These are phyloP conservation scores for Laticauda colubrina DNA, from an alignment of 2,113 vertebrate genomes.

Conservation along the genomic window DNA sequence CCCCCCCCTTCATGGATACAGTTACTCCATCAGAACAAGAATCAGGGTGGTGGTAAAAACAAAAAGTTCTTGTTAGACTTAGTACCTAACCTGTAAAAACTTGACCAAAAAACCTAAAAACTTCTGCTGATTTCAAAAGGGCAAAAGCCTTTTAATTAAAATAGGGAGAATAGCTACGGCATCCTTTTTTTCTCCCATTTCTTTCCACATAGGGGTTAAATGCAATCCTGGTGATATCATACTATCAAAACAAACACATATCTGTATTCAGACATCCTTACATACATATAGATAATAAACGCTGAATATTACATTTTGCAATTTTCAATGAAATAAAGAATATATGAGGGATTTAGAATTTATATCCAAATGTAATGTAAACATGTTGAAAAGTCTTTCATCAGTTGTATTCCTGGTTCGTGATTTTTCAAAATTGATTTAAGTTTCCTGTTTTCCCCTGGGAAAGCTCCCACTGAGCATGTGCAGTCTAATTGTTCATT, in stretches of 20 bases:
- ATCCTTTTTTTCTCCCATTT: background rate
- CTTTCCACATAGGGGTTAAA: background rate
- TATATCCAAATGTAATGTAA: fast-evolving
- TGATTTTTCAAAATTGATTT: background rate
- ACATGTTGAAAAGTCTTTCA: background rate
- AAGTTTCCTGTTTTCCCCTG: background rate
- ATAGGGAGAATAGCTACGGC: background rate
- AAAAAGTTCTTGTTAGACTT: fast-evolving
- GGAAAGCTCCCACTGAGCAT: background rate
- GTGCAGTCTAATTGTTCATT: background rate
- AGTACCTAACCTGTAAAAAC: background rate
- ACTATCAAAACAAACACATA: background rate
- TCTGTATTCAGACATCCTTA: background rate
- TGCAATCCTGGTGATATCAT: background rate
- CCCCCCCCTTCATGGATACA: background rate
- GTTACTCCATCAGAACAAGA: fast-evolving
- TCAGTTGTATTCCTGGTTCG: background rate
- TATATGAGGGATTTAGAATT: background rate
- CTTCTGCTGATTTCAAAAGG: background rate
- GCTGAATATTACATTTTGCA: background rate
- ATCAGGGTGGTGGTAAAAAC: background rate
- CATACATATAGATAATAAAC: background rate
- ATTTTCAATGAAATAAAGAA: background rate
- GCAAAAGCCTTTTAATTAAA: background rate
- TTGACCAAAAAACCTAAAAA: background rate